Evolutionary conservation across 2,113 vertebrate genomes (phyloP).

Genomic region (Pedetes capensis): DNA sequence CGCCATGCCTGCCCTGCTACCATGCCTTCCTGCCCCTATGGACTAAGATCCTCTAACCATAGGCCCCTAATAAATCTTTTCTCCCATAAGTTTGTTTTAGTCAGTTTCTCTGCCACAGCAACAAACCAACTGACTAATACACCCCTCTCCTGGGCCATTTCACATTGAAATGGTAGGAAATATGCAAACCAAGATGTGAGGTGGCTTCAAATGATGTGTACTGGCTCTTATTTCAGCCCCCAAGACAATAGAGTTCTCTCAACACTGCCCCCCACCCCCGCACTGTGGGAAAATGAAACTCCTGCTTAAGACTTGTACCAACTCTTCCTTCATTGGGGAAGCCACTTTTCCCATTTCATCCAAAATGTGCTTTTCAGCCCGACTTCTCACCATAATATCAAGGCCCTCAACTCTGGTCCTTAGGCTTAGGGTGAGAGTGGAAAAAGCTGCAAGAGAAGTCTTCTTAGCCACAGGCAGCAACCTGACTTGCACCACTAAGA

Average conservation of each 20-base stretch:
- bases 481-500: not conserved
- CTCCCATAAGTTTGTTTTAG: too few species aligned
- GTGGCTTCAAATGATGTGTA: not conserved
- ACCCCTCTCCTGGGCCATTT: not conserved
- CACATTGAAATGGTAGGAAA: not conserved
- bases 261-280: not conserved
- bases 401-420: not conserved
- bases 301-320: not conserved
- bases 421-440: not conserved
- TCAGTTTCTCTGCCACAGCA: too few species aligned
- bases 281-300: not conserved
- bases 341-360: not conserved
- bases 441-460: not conserved
- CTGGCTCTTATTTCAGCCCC: not conserved
- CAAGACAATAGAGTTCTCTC: not conserved
- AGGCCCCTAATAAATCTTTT: too few species aligned
- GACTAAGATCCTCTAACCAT: too few species aligned
- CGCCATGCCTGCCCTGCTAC: too few species aligned
- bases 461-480: not conserved
- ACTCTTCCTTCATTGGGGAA: slow-evolving; percentile 11
- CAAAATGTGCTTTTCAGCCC: not conserved
- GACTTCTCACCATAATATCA: not conserved
- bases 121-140: too few species aligned
- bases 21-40: too few species aligned
- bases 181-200: not conserved